A percentile compares a stretch with the other conserved stretches of the same genome.
These are phyloP conservation scores for Hyles lineata DNA, from an alignment of 2,888 invertebrate species.

Conservation along the genomic window DNA sequence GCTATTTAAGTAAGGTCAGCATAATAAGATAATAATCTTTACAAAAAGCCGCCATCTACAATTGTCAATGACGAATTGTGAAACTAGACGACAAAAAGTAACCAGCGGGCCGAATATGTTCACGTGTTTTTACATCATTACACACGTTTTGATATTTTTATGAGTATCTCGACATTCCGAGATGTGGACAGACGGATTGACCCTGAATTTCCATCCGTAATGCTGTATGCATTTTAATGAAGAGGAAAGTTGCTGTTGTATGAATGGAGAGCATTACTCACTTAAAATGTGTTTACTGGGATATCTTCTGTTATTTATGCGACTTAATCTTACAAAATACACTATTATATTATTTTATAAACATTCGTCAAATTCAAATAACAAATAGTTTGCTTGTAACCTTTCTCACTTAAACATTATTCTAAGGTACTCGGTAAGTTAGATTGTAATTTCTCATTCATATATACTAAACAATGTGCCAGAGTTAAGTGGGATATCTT, in stretches of 20 bases:
- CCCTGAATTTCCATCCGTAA: background rate
- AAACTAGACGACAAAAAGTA: slow-evolving; percentile 64
- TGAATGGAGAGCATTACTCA: background rate
- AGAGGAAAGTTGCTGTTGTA: background rate
- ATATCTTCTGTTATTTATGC: background rate
- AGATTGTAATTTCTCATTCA: too few species aligned
- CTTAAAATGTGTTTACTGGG: background rate
- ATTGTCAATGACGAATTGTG: slow-evolving; percentile 66
- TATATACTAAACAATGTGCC: too few species aligned
- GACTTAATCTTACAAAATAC: too few species aligned
- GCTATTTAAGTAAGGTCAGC: slow-evolving; percentile 63
- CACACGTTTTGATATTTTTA: slow-evolving; percentile 13
- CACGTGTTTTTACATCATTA: slow-evolving; percentile 57
- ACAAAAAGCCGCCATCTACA: slow-evolving; percentile 59
- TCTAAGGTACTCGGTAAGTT: too few species aligned
- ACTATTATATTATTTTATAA: too few species aligned
- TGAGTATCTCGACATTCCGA: background rate
- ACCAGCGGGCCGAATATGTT: slow-evolving; percentile 50
- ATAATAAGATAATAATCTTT: slow-evolving; percentile 63
- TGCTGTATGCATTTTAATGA: background rate
- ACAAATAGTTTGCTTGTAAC: too few species aligned
- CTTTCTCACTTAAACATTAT: too few species aligned
- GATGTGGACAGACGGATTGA: background rate
- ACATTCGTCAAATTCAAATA: too few species aligned
- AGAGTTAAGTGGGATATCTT: too few species aligned